These are phyloP conservation scores for Acanthornis magna DNA, from an alignment of 2,797 vertebrate species.

Conservation along the genomic window DNA sequence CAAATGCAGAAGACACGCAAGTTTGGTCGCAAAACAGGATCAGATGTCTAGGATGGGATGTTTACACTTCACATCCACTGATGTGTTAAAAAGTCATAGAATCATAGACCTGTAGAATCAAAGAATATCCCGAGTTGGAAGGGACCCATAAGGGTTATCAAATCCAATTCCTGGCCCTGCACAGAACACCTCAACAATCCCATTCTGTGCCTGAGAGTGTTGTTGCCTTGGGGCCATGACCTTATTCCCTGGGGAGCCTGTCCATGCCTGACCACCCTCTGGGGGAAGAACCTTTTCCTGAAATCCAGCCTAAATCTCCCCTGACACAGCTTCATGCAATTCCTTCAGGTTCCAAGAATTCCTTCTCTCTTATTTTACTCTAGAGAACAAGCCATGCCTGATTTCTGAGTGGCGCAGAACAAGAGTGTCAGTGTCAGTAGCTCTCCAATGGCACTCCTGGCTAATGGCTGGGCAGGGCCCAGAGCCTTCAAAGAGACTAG, in stretches of 20 bases:
- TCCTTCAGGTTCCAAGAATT: background rate
- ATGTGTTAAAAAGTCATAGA: background rate
- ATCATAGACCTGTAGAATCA: accelerated
- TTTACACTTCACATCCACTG: background rate
- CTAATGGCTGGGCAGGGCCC: background rate
- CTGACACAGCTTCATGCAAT: background rate
- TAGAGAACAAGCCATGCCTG: background rate
- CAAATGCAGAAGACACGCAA: background rate
- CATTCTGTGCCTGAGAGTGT: background rate
- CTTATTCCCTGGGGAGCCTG: background rate
- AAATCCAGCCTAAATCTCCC: background rate
- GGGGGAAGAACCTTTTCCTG: background rate
- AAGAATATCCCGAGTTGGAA: background rate
- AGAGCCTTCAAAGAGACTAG: background rate
- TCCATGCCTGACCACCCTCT: background rate
- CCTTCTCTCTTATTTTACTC: background rate
- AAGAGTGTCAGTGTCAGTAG: background rate
- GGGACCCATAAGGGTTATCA: background rate
- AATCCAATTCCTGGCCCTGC: background rate
- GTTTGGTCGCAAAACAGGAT: background rate
- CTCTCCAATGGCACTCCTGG: background rate
- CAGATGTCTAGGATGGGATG: background rate
- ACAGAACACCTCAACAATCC: background rate
- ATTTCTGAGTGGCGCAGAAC: background rate
- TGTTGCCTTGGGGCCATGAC: background rate